Evolutionary conservation across 2,888 invertebrate genomes (phyloP), one percentile per base, ranked within the genome.

Genomic region (Scaptomyza tumidula): DNA sequence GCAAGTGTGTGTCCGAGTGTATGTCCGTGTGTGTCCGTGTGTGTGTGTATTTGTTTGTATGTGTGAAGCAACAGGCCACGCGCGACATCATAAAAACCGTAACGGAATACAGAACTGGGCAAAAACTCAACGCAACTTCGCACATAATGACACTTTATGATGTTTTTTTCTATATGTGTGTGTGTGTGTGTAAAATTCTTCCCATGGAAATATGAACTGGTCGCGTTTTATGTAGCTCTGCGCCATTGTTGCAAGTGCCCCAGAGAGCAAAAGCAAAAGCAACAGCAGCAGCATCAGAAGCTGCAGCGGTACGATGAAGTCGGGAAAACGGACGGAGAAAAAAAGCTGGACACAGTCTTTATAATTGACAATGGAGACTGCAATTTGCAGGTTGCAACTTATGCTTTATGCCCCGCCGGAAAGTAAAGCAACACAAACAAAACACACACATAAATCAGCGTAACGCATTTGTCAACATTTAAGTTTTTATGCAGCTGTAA

Each of bases 121-220:
- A 54, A 65, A 53, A 67, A 61, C 61, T 58, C 63, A 60, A 54
- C 49, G 71, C 78, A 86, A 78, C 86, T 84, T 80, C 66, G 78
- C 74, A 78, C 85, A 84, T 84, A 86, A 83, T 86, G 79, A 77
- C 81, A 75, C 78, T 83, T 86, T 84, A 86, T 86, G 87, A 78
- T 58, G 58, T 65, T 41, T 52, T 41, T 39, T 41, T 48, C 37
- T 45, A 45, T 41, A 48, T 59, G 43, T 57, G 45, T 57, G 41
- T 46, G 59, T 49, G 33, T 33, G 33, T 33, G 33, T 9, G 49
- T 45, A 33, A 14, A 52, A 43, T n/a, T 58, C 49, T 55, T 14
- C 35, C 57, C 7, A 60, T 19, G 63, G 39, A 48, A 59, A 76
- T 56, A 72, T 68, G 73, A 65, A 72, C 69, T 70, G 61, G 27